Base-by-base conservation (phyloP, 2,888 invertebrate species). In the Drosophila longiperda region DNA sequence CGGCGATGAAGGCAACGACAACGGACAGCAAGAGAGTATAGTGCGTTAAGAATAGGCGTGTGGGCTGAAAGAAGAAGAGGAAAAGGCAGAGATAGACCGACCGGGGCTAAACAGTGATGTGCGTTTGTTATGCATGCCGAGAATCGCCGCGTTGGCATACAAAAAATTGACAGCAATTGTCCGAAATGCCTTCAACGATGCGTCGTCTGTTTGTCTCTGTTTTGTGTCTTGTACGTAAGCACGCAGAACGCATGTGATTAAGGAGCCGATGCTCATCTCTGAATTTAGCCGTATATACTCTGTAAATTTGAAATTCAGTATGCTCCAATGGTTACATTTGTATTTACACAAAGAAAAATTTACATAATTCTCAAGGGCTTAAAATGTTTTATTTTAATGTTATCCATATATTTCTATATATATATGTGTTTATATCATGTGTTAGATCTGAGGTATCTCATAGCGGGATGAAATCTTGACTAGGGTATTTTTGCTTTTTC, bases 141-240 rank as follows among this genome's bases (percentile, higher is more conserved):
- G 75, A 73, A 80, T 73, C 83, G 81, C 67, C 60, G 89, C 89
- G 84, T 89, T 89, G 83, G 87, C 78, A 78, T 75, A 77, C 45
- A 65, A 8, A 45, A 63, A 57, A 71, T 65, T 64, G 67, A 80
- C 78, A 78, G 67, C 65, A 55, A 60, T 59, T 60, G 61, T 53
- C 48, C 50, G 20, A 48, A 45, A n/a, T 49, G 53, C 61, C 66
- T 71, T 71, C 48, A 49, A 66, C 53, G 58, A 57, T 29, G 50
- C 36, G 40, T 58, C 63, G 66, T 54, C 61, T 42, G 73, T 36
- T 57, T 63, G 74, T 36, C 64, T 59, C 49, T 75, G 72, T 64
- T 79, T 68, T 68, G 40, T 64, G 54, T 78, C 57, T 66, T 57
- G 23, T 20, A 26, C 26, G n/a, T 42, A 42, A 29, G 29, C 6